These are phyloP conservation scores for Leptobrachium ailaonicum DNA, from an alignment of 2,113 vertebrate species.

Conservation along the genomic window DNA sequence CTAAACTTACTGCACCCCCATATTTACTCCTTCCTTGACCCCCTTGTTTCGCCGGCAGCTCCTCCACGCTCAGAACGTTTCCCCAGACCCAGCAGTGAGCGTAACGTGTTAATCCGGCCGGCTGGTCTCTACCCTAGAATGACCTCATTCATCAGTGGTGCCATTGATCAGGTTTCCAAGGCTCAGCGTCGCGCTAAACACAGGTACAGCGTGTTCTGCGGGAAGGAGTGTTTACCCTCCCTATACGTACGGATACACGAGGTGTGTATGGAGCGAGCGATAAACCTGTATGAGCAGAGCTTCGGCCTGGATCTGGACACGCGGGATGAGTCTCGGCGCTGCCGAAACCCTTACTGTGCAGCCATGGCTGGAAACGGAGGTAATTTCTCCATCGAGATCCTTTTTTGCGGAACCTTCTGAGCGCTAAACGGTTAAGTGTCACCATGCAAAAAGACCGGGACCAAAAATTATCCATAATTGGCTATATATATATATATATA, in stretches of 20 bases:
- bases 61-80: neutral
- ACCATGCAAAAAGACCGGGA: too few relatives aligned
- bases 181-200: slow-evolving; percentile 11
- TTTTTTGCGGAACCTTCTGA: too few relatives aligned
- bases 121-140: neutral
- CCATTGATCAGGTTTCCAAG: neutral
- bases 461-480: too few relatives aligned
- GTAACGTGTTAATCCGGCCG: slow-evolving; percentile 1
- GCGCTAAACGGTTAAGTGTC: too few relatives aligned
- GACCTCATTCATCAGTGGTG: slow-evolving; percentile 24
- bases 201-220: slow-evolving; percentile 43
- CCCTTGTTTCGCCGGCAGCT: too few relatives aligned
- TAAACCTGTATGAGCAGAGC: neutral
- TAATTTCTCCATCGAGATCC: neutral
- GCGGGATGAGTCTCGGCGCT: neutral
- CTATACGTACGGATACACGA: neutral
- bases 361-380: slow-evolving; percentile 33
- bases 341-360: neutral
- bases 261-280: neutral
- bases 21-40: too few relatives aligned
- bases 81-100: neutral
- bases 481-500: too few relatives aligned
- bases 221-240: neutral
- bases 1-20: too few relatives aligned
- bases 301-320: neutral